Evolutionary conservation across 2,113 vertebrate genomes (phyloP), one percentile per base, ranked within the genome.

Genomic region (Tyto alba): DNA sequence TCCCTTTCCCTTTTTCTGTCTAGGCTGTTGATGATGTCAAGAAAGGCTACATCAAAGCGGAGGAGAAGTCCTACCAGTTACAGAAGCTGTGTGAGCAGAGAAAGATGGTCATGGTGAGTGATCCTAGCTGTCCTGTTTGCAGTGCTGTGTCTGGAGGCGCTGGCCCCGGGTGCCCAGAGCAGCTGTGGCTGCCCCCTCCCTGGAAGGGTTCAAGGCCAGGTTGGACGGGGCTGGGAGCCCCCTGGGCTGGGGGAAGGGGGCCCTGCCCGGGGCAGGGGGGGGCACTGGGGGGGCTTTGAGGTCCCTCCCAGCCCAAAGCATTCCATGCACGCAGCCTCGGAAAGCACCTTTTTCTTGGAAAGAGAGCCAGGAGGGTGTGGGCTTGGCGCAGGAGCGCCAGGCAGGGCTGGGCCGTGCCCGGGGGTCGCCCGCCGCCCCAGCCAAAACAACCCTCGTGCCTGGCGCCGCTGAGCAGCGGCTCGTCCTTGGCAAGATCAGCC

Each of bases 1-100:
- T 90, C 79, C 52, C 30, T 85, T 43, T 66, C 73, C 93, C 56
- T 93, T 27, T 80, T 55, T 57, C 86, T 86, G 6, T 23, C 55
- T 43, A 99, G 99, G 99, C 99, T 40, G 97, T 99, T 56, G 99
- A 99, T 85, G 99, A 99, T 64, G 99, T 99, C 95, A 99, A 99
- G 98, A 99, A 99, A 98, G 99, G 99, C 94, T 99, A 99, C 96
- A 99, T 99, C 97, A 99, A 99, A 98, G 99, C 99, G 3, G 99
- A 99, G 86, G 99, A 99, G 97, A 99, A 99, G 96, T 99, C 99
- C 89, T 99, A 99, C 97, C 99, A 99, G 97, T 97, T 99, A 76
- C 99, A 99, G 98, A 99, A 99, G 93, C 98, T 99, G 41, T 99
- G 99, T 41, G 99, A 99, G 98, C 99, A 99, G 97, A 98, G 98